Conservation (phyloP, 2,888 invertebrate genomes). For the Agrypnus murinus region DNA sequence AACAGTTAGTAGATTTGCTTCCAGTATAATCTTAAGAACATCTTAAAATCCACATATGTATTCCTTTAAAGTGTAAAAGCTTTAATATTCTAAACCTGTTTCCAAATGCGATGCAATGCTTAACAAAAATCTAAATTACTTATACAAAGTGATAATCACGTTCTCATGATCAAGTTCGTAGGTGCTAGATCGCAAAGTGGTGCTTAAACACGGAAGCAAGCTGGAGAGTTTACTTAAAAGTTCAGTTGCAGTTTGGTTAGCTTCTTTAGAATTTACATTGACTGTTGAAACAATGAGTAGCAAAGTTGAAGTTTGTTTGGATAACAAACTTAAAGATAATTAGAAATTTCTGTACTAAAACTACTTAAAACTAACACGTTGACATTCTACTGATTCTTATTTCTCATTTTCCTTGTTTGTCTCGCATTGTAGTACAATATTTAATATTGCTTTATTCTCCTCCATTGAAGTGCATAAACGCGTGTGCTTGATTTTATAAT, state of each 20-base stretch:
- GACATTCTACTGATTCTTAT: no score
- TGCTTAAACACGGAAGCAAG: not conserved
- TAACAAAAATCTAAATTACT: not conserved
- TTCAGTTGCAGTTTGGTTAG: not conserved
- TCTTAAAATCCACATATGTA: not conserved
- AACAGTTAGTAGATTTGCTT: no score
- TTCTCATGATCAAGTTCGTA: slow-evolving; percentile 1
- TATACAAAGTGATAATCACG: slow-evolving; percentile 6
- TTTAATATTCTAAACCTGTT: not conserved
- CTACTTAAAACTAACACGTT: no score
- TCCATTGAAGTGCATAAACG: no score
- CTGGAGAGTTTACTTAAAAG: not conserved
- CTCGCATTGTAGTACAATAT: no score
- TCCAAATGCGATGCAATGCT: not conserved
- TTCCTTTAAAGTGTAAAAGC: not conserved
- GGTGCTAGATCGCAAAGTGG: not conserved
- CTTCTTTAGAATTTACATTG: not conserved
- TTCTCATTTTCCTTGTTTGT: no score
- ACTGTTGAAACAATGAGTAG: not conserved
- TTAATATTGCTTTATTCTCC: no score
- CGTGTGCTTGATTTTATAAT: no score
- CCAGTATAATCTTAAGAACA: no score
- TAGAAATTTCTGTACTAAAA: no score
- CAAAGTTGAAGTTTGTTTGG: slow-evolving; percentile 1
- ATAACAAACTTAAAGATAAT: not conserved